Base-by-base conservation (phyloP, 2,888 invertebrate species). In the Andrena praecox region DNA sequence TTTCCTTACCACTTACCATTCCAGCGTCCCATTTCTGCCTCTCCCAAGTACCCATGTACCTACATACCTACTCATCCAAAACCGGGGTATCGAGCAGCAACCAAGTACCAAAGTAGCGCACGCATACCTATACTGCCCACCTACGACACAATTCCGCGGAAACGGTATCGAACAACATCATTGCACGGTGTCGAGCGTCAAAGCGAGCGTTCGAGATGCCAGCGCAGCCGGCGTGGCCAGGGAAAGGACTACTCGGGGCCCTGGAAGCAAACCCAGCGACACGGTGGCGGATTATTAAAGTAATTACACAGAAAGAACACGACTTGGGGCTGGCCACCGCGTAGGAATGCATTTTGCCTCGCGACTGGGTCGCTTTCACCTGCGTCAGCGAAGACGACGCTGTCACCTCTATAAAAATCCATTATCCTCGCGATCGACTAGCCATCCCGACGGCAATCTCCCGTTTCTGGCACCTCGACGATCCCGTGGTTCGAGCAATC, bases 341-440 rank as follows among this genome's bases (percentile, higher is more conserved):
- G 68, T 50, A 80, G 87, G 89, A 91, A 90, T 89, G 90, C 89
- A 90, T 88, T 90, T 88, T 89, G 85, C 82, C 86, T 88, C 68
- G 75, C 85, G 79, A 90, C 86, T 87, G 87, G 87, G 80, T 83
- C 85, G 86, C 91, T 91, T 91, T 91, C 90, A 89, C 91, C 85
- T 72, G 76, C 70, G 50, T 54, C 67, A 7, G 20, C 33, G 35
- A 33, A 35, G 50, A 70, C 52, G 50, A 62, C 70, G 52, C 67
- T 62, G 66, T 70, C 66, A 52, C 29, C 31, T 31, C 48, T 10
- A 59, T 31, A 66, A 85, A 77, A 69, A 71, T 74, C 71, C 33
- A 87, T 87, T 87, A 79, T 87, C 71, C 31, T 20, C 60, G 24
- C 67, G 66, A 84, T 87, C 86, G 81, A 80, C 84, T 74, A 84